Evolutionary conservation across 2,113 vertebrate species (phyloP), one percentile per base, ranked within the genome.

Genomic region (Mugil cephalus): DNA sequence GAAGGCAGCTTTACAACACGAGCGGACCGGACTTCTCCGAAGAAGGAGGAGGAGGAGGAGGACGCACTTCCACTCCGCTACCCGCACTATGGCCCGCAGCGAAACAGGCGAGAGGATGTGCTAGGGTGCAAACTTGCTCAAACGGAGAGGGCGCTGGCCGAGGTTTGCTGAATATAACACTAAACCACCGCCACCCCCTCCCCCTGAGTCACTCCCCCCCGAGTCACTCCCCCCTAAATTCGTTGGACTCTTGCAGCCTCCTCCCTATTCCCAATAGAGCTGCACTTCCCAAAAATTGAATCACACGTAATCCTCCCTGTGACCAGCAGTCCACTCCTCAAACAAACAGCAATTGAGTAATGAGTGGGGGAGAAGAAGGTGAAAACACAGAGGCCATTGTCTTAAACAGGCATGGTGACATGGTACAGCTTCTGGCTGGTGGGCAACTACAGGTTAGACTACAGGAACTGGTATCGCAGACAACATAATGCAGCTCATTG

Each of bases 211-310:
- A 80, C 87, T 77, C 89, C 82, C 85, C 77, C 63, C 72, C 8
- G 11, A 65, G 82, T 85, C 85, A 80, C 87, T 77, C 89, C 82
- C 85, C 77, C 63, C 72, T 8, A 53, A 59, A 38, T 69, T 43
- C 61, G 77, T 73, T 84, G 84, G 81, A 73, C 15, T 56, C 77
- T 21, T 46, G 52, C 80, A 80, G 77, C 74, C 86, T 74, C 89
- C 87, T 82, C 82, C 87, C 86, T 70, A 11, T 65, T 80, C 59
- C 72, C 76, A 0, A 42, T 19, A 30, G 40, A 48, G 17, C 13
- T 63, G 6, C 40, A 67, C 59, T 84, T 82, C 69, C 82, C 77
- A 65, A 83, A 83, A 79, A 72, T 66, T 47, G 24, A 68, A 54
- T 48, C 17, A 63, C 55, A 15, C 10, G 24, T 30, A 30, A 30